These are phyloP conservation scores for Pseudoatta argentina DNA, from an alignment of 1,140 invertebrate genomes.

Conservation along the genomic window DNA sequence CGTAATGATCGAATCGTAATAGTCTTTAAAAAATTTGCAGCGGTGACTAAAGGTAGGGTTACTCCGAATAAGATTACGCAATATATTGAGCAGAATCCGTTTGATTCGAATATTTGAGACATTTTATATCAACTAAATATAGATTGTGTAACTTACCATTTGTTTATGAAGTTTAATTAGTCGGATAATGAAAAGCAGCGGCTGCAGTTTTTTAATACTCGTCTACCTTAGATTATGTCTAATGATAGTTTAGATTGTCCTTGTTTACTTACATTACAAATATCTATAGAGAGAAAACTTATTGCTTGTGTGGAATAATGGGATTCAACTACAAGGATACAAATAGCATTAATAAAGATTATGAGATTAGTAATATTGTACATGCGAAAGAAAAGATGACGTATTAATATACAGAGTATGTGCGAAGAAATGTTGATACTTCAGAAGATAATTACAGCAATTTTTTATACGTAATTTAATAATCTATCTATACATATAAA, in stretches of 20 bases:
- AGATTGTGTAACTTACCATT: background rate
- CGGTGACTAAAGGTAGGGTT: background rate
- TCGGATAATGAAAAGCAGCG: background rate
- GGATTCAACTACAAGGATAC: constrained; percentile 14
- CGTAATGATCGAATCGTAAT: background rate
- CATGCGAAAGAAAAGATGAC: background rate
- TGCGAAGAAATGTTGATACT: background rate
- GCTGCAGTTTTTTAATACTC: background rate
- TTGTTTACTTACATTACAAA: constrained; percentile 31
- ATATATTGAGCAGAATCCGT: background rate
- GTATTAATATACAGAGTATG: background rate
- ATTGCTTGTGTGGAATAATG: constrained; percentile 16
- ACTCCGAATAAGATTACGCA: background rate
- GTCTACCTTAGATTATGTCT: background rate
- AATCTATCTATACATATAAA: background rate
- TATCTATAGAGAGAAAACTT: background rate
- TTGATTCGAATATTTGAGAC: background rate
- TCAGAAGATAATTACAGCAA: background rate
- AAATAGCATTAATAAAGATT: background rate
- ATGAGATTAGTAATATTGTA: constrained; percentile 2
- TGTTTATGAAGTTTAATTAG: background rate
- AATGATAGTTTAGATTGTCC: constrained; percentile 30
- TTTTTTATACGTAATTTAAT: background rate
- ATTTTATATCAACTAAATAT: background rate
- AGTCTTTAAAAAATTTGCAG: background rate